Evolutionary conservation across 2,113 vertebrate genomes (phyloP), one percentile per base, ranked within the genome.

Genomic region (Aptenodytes forsteri): DNA sequence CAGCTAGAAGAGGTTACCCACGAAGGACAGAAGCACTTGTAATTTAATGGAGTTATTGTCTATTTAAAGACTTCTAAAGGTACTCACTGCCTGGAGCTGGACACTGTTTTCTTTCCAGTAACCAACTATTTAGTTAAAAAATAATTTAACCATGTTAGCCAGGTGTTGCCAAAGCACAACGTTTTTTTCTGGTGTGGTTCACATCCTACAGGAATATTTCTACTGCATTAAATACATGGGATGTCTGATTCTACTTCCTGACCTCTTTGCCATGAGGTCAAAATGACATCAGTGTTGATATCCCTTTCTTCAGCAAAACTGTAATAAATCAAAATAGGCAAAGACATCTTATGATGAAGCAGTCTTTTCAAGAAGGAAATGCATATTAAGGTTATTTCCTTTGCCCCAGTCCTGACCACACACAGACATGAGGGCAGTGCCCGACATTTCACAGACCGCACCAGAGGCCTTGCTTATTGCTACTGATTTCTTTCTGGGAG

Each of bases 371-470:
- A 67, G 81, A 61, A 40, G 67, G 34, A 91, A 56, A 62, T 13
- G 9, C 10, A 4, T 7, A 16, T 34, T 42, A 36, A 52, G 7
- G 11, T 76, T 42, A 6, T 16, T 49, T 71, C 64, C 50, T 52
- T 61, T 72, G 15, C 30, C 13, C 13, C 14, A 19, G 13, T 14
- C 9, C 26, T 67, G 67, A 62, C 36, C 30, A 27, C 0, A 2
- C 9, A 38, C 14, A 18, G 46, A 42, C 22, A 10, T 3, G 17
- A 50, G 23, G 34, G 20, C 30, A 49, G 23, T 14, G 34, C 15
- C 38, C 0, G 1, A 22, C 5, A 8, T 6, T 54, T 42, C 21
- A 25, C 2, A 50, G 38, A 32, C 38, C 1, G 1, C 10, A 16
- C 29, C 30, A 47, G 52, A 34, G 25, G 10, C 11, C 17, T 64